A percentile compares a stretch with the other conserved stretches of the same genome.
Evolutionary conservation across 2,113 vertebrate species (phyloP).

Genomic region (Opisthocomus hoazin): DNA sequence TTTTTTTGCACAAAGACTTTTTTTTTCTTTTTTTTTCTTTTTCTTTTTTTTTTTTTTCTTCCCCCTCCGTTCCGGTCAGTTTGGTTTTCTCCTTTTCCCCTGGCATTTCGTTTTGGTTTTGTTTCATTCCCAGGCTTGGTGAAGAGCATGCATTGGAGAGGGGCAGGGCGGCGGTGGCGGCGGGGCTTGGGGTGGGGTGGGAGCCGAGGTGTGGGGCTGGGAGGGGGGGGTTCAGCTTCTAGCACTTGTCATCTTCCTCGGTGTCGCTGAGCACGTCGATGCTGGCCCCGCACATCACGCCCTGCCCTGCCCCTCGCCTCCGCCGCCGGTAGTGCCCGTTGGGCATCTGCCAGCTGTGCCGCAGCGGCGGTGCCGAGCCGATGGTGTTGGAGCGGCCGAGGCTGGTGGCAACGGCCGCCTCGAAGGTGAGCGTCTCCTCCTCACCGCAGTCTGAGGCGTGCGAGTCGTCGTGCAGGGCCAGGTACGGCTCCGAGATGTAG

Average conservation of each 20-base stretch:
- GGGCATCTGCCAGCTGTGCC: conserved; percentile 95
- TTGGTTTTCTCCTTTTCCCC: background rate
- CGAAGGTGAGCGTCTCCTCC: conserved; percentile 94
- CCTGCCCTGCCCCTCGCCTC: conserved; percentile 78
- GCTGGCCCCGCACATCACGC: conserved; percentile 73
- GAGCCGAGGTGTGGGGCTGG: background rate
- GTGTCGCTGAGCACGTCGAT: conserved; percentile 90
- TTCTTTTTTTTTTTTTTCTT: background rate
- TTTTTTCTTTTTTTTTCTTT: background rate
- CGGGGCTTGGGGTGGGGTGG: background rate
- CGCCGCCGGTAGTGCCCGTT: conserved; percentile 91
- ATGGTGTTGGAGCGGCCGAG: conserved; percentile 90
- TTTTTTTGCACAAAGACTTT: conserved; percentile 48
- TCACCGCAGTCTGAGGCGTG: conserved; percentile 78
- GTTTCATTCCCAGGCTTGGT: conserved; percentile 65
- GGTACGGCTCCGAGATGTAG: conserved; percentile 96
- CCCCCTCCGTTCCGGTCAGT: background rate
- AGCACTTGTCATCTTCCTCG: conserved; percentile 95
- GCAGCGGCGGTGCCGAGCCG: conserved; percentile 86
- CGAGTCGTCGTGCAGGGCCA: conserved; percentile 86
- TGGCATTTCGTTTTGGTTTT: conserved; percentile 56
- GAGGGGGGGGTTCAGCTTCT: conserved; percentile 56
- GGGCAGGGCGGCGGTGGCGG: background rate
- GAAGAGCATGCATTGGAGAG: conserved; percentile 75
- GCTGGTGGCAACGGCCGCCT: conserved; percentile 90